Percentiles rank a stretch among this genome's conserved stretches.
Evolutionary conservation across 2,888 invertebrate genomes (phyloP).

Genomic region (Penaeus monodon): DNA sequence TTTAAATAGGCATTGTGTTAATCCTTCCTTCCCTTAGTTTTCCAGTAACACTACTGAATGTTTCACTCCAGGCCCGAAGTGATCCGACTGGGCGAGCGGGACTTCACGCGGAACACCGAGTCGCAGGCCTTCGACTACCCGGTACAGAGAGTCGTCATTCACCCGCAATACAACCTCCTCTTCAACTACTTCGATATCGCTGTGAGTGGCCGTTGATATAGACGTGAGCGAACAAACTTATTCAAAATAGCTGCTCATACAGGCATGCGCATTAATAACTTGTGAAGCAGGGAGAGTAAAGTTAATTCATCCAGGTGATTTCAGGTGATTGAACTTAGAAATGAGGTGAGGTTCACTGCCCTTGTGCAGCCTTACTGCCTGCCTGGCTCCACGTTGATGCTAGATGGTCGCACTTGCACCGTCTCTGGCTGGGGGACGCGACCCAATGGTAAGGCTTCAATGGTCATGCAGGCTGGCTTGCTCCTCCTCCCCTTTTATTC

Average conservation of each 20-base stretch:
- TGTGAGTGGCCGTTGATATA: constrained; percentile 10
- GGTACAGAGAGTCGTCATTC: constrained; percentile 16
- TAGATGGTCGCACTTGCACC: neutral
- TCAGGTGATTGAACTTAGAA: constrained; percentile 33
- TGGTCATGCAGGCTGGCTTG: no score
- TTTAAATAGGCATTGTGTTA: no score
- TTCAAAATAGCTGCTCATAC: neutral
- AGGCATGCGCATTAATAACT: neutral
- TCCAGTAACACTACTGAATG: no score
- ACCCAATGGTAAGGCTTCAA: constrained; percentile 12
- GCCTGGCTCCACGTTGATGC: constrained; percentile 4
- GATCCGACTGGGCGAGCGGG: constrained; percentile 40
- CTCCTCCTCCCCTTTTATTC: no score
- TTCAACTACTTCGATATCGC: constrained; percentile 34
- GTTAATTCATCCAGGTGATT: neutral
- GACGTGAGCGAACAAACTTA: neutral
- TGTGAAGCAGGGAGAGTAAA: neutral
- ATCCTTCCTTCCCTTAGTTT: no score
- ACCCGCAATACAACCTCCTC: constrained; percentile 27
- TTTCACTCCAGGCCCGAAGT: constrained; percentile 21
- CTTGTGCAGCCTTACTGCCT: constrained; percentile 40
- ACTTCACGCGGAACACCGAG: constrained; percentile 32
- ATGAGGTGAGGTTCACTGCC: constrained; percentile 14
- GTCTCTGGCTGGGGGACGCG: constrained; percentile 42
- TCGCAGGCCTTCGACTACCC: constrained; percentile 30